Conservation (phyloP, 1,140 invertebrate genomes). For the Cyphomyrmex costatus region DNA sequence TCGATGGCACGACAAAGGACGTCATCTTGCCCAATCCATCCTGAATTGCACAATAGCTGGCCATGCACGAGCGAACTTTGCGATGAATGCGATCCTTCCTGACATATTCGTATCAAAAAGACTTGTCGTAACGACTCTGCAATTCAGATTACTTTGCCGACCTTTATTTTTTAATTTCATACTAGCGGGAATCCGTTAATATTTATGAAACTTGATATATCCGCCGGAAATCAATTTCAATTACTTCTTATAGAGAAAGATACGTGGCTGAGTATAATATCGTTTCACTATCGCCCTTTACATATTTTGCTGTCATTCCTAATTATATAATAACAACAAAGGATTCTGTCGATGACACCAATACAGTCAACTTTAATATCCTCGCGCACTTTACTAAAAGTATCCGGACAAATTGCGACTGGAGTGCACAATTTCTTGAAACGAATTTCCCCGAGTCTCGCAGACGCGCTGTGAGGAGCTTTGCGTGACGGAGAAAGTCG, state of each 20-base stretch:
- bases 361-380: constrained; percentile 8
- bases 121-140: constrained; percentile 7
- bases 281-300: neutral
- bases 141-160: neutral
- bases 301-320: neutral
- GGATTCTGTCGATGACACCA: neutral
- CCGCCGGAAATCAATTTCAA: neutral
- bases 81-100: constrained; percentile 31
- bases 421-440: constrained; percentile 18
- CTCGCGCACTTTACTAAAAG: neutral
- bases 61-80: constrained; percentile 8
- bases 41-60: constrained; percentile 35
- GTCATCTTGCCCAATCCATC: constrained; percentile 41
- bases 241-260: neutral
- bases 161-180: neutral
- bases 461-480: constrained; percentile 31
- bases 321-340: neutral
- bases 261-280: too few species aligned
- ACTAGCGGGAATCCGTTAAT: neutral
- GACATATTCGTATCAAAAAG: neutral
- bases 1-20: constrained; percentile 49
- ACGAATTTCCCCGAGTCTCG: constrained; percentile 14
- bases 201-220: neutral
- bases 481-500: constrained; percentile 6
- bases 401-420: constrained; percentile 32